Conservation (phyloP, 2,888 invertebrate genomes). For the Dasypolia templi region DNA sequence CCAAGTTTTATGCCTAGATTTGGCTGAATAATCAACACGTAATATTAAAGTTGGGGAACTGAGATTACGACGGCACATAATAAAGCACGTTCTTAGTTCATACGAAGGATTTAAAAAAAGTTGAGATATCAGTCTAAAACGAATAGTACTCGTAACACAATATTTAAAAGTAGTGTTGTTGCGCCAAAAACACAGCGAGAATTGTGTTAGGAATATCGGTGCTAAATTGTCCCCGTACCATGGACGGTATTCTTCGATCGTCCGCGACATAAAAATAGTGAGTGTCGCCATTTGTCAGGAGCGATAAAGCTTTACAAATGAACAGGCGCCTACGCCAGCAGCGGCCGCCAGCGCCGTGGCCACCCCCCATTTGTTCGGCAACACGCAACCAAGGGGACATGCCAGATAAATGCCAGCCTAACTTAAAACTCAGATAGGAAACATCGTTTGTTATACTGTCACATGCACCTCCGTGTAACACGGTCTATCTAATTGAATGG, state of each 20-base stretch:
- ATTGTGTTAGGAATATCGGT: conserved; percentile 51
- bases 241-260: conserved; percentile 77
- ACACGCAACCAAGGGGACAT: conserved; percentile 83
- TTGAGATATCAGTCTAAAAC: conserved; percentile 25
- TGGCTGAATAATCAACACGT: conserved; percentile 86
- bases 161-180: conserved; percentile 24
- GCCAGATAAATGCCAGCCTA: conserved; percentile 80
- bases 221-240: conserved; percentile 52
- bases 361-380: conserved; percentile 82
- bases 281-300: conserved; percentile 84
- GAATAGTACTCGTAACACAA: conserved; percentile 10
- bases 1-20: conserved; percentile 87
- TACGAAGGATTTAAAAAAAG: conserved; percentile 26
- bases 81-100: conserved; percentile 51
- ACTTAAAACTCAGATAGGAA: conserved; percentile 78
- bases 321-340: conserved; percentile 82
- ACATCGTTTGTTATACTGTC: conserved; percentile 75
- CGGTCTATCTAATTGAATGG: conserved; percentile 65
- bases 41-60: conserved; percentile 73
- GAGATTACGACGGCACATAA: conserved; percentile 60
- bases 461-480: conserved; percentile 68
- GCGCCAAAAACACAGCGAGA: conserved; percentile 31
- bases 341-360: conserved; percentile 77
- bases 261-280: conserved; percentile 84
- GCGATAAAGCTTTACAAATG: conserved; percentile 88